Evolutionary conservation across 2,113 vertebrate genomes (phyloP).

Genomic region (Arenaria interpres): DNA sequence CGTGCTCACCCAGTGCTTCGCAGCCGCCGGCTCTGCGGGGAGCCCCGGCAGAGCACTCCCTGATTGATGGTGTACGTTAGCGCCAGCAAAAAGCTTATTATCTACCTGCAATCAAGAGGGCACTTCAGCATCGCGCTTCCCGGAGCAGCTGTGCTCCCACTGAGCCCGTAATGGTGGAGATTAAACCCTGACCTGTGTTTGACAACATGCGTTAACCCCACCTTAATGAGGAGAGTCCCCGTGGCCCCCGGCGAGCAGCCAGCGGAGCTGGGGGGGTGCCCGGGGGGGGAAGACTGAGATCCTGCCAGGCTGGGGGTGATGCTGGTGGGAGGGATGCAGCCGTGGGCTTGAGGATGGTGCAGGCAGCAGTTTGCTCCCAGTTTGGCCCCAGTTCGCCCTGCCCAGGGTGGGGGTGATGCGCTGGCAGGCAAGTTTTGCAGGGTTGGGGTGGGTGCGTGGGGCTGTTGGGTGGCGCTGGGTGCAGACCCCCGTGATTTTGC

Average conservation of each 20-base stretch:
- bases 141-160: background rate
- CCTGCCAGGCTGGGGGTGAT: rapidly evolving
- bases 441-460: rapidly evolving
- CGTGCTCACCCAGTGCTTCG: background rate
- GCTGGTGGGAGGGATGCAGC: rapidly evolving
- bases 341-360: rapidly evolving
- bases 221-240: background rate
- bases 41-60: background rate
- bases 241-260: background rate
- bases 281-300: background rate
- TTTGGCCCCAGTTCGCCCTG: background rate
- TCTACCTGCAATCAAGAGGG: conserved; percentile 52
- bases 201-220: background rate
- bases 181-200: conserved; percentile 63
- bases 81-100: conserved; percentile 32
- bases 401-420: rapidly evolving
- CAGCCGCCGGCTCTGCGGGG: background rate
- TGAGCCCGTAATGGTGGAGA: background rate
- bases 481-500: too few species aligned
- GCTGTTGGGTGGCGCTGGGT: background rate
- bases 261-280: background rate
- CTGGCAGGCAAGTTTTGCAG: background rate
- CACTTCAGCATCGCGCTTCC: background rate
- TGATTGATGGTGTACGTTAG: background rate
- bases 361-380: rapidly evolving